Evolutionary conservation across 2,797 vertebrate species (phyloP).

Genomic region (Pseudochirops corinnae): DNA sequence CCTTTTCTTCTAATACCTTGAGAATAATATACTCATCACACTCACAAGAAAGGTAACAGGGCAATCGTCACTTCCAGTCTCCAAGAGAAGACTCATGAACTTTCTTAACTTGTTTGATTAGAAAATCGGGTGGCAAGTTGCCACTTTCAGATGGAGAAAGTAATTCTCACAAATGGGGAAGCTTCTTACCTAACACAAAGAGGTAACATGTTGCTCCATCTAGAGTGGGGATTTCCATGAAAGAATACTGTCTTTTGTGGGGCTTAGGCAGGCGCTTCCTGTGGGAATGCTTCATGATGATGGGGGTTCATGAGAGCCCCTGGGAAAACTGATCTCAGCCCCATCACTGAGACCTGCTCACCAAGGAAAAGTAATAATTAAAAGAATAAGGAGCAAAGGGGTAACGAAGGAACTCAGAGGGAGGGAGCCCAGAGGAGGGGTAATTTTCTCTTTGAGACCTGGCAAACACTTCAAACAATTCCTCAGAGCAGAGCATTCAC

Average conservation of each 20-base stretch:
- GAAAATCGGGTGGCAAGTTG: background rate
- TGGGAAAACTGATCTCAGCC: conserved; percentile 10
- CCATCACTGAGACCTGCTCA: background rate
- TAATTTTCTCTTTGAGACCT: conserved; percentile 64
- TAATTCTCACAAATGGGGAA: background rate
- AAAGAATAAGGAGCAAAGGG: background rate
- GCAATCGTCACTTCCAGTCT: background rate
- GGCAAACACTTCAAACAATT: conserved; percentile 72
- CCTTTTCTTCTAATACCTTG: background rate
- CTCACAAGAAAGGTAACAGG: background rate
- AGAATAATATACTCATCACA: background rate
- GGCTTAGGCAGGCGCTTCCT: background rate
- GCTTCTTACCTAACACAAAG: background rate
- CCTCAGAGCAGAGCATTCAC: conserved; percentile 49
- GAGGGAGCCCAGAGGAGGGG: conserved; percentile 41
- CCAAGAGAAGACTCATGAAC: background rate
- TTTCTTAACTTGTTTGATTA: background rate
- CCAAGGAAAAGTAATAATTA: conserved; percentile 34
- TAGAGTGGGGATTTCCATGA: conserved; percentile 4
- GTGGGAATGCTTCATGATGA: background rate
- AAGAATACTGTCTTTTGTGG: background rate
- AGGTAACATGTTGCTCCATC: background rate
- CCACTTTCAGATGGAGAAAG: background rate
- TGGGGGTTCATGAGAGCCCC: background rate
- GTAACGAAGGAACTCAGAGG: background rate